phyloP scores from a whole-genome alignment of 2,888 invertebrate species.

The Marronus borbonicus region DNA sequence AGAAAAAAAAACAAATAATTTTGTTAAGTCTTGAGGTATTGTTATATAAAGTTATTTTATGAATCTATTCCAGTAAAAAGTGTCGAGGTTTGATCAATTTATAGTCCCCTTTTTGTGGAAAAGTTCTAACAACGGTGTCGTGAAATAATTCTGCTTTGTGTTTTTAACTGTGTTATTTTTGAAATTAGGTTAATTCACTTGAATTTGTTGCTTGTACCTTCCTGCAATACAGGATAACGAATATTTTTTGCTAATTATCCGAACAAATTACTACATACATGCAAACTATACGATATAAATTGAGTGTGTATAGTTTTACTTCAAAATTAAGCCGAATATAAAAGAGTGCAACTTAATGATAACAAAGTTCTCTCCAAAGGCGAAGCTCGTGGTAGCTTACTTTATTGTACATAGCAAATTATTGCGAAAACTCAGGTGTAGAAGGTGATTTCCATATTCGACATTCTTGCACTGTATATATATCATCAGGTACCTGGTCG shows the following conservation, averaged over 20 bases:
- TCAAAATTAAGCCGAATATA: too few relatives aligned
- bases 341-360: too few relatives aligned
- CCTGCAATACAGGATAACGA: not conserved
- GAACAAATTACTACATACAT: too few relatives aligned
- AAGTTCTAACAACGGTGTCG: slow-evolving; percentile 25
- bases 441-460: slow-evolving; percentile 3
- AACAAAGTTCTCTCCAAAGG: too few relatives aligned
- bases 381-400: too few relatives aligned
- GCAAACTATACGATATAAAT: too few relatives aligned
- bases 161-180: slow-evolving; percentile 18
- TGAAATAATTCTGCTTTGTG: slow-evolving; percentile 19
- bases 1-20: too few relatives aligned
- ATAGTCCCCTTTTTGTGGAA: not conserved
- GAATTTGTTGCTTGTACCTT: not conserved
- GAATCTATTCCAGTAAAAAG: not conserved
- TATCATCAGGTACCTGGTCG: too few relatives aligned
- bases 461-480: not conserved
- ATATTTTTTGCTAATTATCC: too few relatives aligned
- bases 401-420: too few relatives aligned
- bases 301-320: too few relatives aligned
- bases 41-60: slow-evolving; percentile 15
- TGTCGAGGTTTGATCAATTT: slow-evolving; percentile 21
- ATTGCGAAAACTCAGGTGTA: not conserved
- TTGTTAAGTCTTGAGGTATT: not conserved
- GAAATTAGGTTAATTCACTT: not conserved